Conservation (phyloP, 2,113 vertebrate genomes). For the Ovis aries region DNA sequence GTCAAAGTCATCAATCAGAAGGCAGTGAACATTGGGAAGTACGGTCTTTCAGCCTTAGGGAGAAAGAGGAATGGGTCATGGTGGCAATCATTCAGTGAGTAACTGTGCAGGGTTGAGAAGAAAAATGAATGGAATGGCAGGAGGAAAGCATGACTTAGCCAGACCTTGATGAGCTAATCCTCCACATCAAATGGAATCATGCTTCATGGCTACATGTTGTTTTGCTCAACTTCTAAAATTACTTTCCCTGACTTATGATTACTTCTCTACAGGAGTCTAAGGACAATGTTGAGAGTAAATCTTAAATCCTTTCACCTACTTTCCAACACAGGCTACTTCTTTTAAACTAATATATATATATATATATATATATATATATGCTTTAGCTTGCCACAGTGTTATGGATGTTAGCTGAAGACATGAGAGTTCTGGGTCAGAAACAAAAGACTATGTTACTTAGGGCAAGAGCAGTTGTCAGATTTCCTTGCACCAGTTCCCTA, state of each 20-base stretch:
- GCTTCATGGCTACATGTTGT: neutral
- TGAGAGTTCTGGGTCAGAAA: neutral
- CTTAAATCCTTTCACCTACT: neutral
- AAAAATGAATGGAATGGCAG: neutral
- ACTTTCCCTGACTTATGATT: conserved; percentile 22
- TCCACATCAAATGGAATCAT: neutral
- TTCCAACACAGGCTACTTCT: neutral
- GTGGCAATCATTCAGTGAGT: conserved; percentile 10
- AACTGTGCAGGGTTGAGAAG: neutral
- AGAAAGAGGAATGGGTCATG: conserved; percentile 16
- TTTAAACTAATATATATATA: neutral
- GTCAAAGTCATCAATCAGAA: conserved; percentile 79
- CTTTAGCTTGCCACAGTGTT: neutral
- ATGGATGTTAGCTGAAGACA: neutral
- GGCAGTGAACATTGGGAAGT: neutral
- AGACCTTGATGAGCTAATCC: conserved; percentile 17
- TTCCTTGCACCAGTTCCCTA: neutral
- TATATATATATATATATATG: neutral
- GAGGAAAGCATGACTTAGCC: neutral
- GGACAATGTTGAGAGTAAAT: neutral
- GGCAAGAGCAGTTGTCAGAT: neutral
- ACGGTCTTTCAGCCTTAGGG: neutral
- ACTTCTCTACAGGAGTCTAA: conserved; percentile 17
- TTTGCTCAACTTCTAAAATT: conserved; percentile 38
- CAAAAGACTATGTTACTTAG: neutral